A percentile compares a stretch with the other conserved stretches of the same genome.
Evolutionary conservation across 2,797 vertebrate species (phyloP).

Genomic region (Gymnoscopelus microlampas): DNA sequence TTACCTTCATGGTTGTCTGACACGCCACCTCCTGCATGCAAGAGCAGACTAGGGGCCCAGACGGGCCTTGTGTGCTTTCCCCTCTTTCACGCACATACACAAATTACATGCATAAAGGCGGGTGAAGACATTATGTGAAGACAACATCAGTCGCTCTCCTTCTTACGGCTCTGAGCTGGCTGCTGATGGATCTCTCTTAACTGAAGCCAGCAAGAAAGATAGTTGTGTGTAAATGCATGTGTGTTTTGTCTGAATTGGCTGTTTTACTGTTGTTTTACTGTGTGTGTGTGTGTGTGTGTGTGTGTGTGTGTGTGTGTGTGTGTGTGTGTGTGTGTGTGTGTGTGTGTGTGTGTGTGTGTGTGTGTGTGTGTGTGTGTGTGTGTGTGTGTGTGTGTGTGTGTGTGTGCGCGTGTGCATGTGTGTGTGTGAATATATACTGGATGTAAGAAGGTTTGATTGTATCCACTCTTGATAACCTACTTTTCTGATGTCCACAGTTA

Average conservation of each 20-base stretch:
- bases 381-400: conserved; percentile 1
- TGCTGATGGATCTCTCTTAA: conserved; percentile 59
- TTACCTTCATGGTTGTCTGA: conserved; percentile 87
- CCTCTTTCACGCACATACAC: conserved; percentile 64
- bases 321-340: conserved; percentile 40
- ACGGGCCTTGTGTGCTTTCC: conserved; percentile 29
- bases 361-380: conserved; percentile 3
- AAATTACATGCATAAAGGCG: conserved; percentile 44
- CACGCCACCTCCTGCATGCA: conserved; percentile 89
- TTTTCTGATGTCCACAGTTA: too few species aligned
- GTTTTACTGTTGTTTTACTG: too few species aligned
- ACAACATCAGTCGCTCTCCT: conserved; percentile 41
- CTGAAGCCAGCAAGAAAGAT: conserved; percentile 42
- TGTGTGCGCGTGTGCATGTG: neutral
- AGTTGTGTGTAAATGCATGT: conserved; percentile 39
- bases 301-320: neutral
- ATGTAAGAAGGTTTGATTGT: conserved; percentile 16
- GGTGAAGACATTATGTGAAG: conserved; percentile 57
- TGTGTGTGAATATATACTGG: neutral
- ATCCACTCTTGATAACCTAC: neutral
- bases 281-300: neutral
- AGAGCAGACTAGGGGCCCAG: conserved; percentile 66
- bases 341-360: conserved; percentile 18
- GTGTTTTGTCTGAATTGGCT: neutral
- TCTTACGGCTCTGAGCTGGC: conserved; percentile 34